Evolutionary conservation across 2,888 invertebrate species (phyloP).

Genomic region (Eupithecia insigniata): DNA sequence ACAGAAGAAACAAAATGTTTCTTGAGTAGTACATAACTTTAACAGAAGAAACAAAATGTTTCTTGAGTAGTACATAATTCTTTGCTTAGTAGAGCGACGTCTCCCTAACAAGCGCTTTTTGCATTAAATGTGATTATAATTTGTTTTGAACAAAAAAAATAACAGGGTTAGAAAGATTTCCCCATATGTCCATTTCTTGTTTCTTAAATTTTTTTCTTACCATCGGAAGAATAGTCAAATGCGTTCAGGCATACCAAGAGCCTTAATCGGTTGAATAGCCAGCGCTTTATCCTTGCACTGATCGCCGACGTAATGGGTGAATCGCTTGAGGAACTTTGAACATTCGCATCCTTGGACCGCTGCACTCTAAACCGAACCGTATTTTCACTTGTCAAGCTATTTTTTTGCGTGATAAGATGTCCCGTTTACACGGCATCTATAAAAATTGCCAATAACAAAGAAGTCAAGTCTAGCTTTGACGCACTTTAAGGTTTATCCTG

Average conservation of each 20-base stretch:
- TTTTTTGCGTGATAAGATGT: background rate
- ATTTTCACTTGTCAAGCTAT: background rate
- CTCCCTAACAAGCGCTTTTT: background rate
- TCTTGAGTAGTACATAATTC: background rate
- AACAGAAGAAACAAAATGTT: background rate
- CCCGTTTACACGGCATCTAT: background rate
- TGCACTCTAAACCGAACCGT: background rate
- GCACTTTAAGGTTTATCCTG: background rate
- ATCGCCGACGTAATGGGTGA: slow-evolving; percentile 97
- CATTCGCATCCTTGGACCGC: slow-evolving; percentile 99
- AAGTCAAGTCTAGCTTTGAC: background rate
- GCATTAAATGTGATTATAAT: background rate
- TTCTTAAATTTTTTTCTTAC: background rate
- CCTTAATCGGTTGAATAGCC: slow-evolving; percentile 58
- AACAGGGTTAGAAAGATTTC: background rate
- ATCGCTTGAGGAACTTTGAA: slow-evolving; percentile 99
- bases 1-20: background rate
- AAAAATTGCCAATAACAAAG: background rate
- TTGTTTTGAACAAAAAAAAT: background rate
- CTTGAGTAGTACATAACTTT: background rate
- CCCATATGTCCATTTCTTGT: background rate
- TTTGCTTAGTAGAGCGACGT: background rate
- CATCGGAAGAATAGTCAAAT: background rate
- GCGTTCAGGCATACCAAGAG: background rate
- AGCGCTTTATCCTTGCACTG: slow-evolving; percentile 96